phyloP scores from a whole-genome alignment of 2,888 invertebrate genomes.

The Drosophila stalkeri region DNA sequence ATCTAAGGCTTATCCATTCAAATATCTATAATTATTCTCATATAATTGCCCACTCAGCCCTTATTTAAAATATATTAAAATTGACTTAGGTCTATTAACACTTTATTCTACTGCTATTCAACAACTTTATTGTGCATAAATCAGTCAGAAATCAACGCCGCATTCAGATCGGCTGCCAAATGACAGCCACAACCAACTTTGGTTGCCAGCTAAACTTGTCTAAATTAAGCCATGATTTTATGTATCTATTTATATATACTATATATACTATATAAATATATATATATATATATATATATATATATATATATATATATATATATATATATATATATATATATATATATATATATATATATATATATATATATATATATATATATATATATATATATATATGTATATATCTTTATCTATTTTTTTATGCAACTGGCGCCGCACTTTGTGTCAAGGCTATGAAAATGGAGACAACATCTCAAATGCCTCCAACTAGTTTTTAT shows the following conservation, averaged over 20 bases:
- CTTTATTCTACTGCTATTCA: conserved; percentile 13
- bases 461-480: conserved; percentile 42
- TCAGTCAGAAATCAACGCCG: conserved; percentile 21
- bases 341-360: neutral
- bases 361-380: conserved; percentile 3
- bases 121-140: conserved; percentile 17
- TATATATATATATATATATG: neutral
- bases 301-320: neutral
- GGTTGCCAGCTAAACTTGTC: conserved; percentile 15
- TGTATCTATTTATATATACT: conserved; percentile 2
- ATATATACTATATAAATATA: conserved; percentile 4
- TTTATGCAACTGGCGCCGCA: conserved; percentile 57
- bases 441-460: conserved; percentile 69
- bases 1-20: neutral
- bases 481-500: conserved; percentile 36
- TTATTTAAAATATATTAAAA: neutral
- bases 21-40: neutral
- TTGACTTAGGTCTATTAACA: neutral
- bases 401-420: conserved; percentile 3
- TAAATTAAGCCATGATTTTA: conserved; percentile 19
- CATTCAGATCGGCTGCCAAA: conserved; percentile 20
- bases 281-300: neutral
- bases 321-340: conserved; percentile 5
- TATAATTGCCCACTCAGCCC: neutral
- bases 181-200: conserved; percentile 9